Evolutionary conservation across 2,797 vertebrate species (phyloP), one percentile per base, ranked within the genome.

Genomic region (Melanotaenia parkinsoni): DNA sequence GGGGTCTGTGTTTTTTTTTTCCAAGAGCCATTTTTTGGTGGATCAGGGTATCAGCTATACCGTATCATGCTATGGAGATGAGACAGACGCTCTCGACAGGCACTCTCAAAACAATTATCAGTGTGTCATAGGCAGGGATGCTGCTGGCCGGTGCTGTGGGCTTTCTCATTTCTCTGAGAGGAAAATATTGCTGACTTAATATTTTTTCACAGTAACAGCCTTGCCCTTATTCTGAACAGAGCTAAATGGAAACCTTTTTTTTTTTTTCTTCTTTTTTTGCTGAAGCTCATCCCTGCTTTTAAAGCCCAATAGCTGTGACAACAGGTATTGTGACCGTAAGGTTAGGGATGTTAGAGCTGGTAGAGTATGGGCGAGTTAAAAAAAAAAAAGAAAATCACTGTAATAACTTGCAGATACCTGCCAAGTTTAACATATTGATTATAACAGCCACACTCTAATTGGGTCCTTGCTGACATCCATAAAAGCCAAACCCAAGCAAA

Each of bases 131-230:
- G 70, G 67, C 81, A 74, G 70, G 66, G 71, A 76, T 75, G 77
- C 69, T 73, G 71, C 75, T 79, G 85, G 78, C 85, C 76, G 67
- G 63, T 61, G 72, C 79, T 62, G 77, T 72, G 74, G 54, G 79
- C 79, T 76, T 79, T 87, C 85, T 89, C 78, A 83, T 92, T 81
- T 81, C 82, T 81, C 78, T 84, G 65, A 84, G 86, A 85, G 86
- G 70, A 73, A 85, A 88, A 87, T 88, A 78, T 77, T 91, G 91
- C 93, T 91, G 91, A 90, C 76, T 85, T 76, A 78, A 26, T 11
- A 20, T 67, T 82, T 91, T 86, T 75, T 72, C 63, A 61, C 72
- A 81, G 68, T 70, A 69, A 61, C 67, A 72, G 80, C 79, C 63
- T 70, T 81, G 82, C 78, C 80, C 91, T 86, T 91, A 85, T 90